These are phyloP conservation scores for Agrotis ipsilon DNA, from an alignment of 2,888 invertebrate species.

Conservation along the genomic window DNA sequence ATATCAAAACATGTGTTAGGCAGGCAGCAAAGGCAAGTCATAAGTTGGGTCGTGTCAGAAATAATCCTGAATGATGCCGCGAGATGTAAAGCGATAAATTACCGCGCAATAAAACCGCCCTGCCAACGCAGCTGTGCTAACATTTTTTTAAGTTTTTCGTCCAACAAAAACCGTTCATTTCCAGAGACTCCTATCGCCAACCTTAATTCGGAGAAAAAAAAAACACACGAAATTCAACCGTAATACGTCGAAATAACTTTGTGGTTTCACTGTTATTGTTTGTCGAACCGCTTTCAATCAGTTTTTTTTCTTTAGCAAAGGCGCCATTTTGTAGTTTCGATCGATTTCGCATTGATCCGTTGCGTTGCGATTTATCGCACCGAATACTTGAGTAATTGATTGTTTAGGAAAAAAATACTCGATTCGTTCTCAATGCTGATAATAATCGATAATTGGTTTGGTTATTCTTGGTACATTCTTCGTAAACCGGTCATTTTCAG, in stretches of 20 bases:
- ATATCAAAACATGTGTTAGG: constrained; percentile 1
- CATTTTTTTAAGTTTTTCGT: constrained; percentile 71
- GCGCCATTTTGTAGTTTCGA: constrained; percentile 75
- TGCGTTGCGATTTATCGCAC: constrained; percentile 74
- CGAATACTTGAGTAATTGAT: constrained; percentile 73
- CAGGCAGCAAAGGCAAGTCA: neutral
- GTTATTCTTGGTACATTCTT: constrained; percentile 58
- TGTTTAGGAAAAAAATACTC: constrained; percentile 68
- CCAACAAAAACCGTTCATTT: constrained; percentile 75
- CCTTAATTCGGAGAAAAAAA: constrained; percentile 4
- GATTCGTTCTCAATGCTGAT: constrained; percentile 71
- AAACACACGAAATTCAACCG: constrained; percentile 45
- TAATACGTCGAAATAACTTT: constrained; percentile 51
- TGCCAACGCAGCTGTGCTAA: constrained; percentile 78
- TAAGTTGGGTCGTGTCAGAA: constrained; percentile 29
- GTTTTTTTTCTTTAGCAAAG: constrained; percentile 72
- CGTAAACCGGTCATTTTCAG: constrained; percentile 56
- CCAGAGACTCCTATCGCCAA: constrained; percentile 71
- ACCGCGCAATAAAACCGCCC: constrained; percentile 70
- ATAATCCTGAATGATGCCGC: constrained; percentile 45
- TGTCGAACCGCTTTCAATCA: constrained; percentile 74
- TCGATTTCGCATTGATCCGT: constrained; percentile 67
- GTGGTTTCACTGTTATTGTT: constrained; percentile 64
- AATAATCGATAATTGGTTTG: constrained; percentile 75
- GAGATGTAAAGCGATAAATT: constrained; percentile 47